phyloP scores from a whole-genome alignment of 2,797 vertebrate species.

The Rhynchonycteris naso region DNA sequence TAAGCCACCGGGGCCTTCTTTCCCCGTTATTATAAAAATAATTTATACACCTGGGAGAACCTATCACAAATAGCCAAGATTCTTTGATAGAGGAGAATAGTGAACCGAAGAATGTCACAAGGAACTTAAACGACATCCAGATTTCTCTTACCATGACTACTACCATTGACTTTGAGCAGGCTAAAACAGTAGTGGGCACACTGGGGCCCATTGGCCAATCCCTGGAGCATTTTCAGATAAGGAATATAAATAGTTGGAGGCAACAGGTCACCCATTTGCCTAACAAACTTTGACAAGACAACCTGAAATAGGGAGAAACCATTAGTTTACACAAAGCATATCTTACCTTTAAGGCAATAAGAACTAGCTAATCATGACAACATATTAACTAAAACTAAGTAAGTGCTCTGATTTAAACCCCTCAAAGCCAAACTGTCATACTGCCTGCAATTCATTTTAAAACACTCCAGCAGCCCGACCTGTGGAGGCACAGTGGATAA shows the following conservation, averaged over 20 bases:
- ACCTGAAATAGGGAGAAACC: conserved; percentile 89
- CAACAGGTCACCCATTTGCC: conserved; percentile 98
- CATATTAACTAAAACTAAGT: conserved; percentile 63
- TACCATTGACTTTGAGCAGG: conserved; percentile 96
- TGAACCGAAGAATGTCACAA: not conserved
- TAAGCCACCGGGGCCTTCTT: not conserved
- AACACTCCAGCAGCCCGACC: not conserved
- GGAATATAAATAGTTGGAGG: conserved; percentile 97
- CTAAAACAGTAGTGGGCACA: conserved; percentile 99
- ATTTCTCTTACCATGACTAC: conserved; percentile 93
- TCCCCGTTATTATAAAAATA: not conserved
- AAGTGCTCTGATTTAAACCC: conserved; percentile 31
- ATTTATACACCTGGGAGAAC: not conserved
- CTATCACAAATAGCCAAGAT: not conserved
- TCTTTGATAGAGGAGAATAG: not conserved
- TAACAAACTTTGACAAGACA: conserved; percentile 98
- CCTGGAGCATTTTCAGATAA: conserved; percentile 96
- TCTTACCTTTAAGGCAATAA: conserved; percentile 66
- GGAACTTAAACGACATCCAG: not conserved
- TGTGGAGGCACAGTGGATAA: too few relatives aligned
- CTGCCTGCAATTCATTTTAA: conserved; percentile 25
- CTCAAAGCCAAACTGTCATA: conserved; percentile 34
- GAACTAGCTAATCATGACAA: not conserved
- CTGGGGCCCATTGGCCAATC: conserved; percentile 95
- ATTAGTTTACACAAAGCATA: conserved; percentile 12